Base-by-base conservation (phyloP, 2,888 invertebrate genomes). In the Eueremaeus valkanovi region DNA sequence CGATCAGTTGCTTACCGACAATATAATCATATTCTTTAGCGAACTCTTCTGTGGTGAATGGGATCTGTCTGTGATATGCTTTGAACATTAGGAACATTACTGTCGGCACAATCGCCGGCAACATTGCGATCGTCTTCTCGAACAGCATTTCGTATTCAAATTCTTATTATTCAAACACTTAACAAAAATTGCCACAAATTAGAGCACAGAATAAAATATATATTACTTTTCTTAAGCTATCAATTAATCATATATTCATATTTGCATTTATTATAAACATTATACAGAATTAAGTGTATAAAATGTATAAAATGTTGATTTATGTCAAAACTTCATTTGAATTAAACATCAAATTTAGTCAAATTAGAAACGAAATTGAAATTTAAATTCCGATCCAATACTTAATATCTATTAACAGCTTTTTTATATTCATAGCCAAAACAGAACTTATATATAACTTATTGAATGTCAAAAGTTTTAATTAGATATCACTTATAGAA, bases 11-110 rank as follows among this genome's bases (percentile, higher is more conserved):
- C 81, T 81, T 73, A 81, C 81, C 81, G 16, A 81, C 78, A 80
- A 94, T 91, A 81, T 93, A 94, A 83, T 94, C 81, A 76, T 82
- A 82, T 24, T 79, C 79, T 13, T 73, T 58, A 51, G 77, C 73
- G 27, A 79, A 76, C 11, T n/a, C 18, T 66, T 77, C 77, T 18
- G 74, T 74, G 16, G 77, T 74, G 73, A 77, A 77, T 29, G 76
- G 76, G 8, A 63, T 51, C n/a, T 73, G 16, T 18, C 73, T 16
- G 24, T 73, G 75, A 27, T 42, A 29, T 21, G 24, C 42, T n/a
- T 74, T 66, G n/a, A 73, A 36, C 63, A 49, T 42, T 6, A 77
- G 55, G 40, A 75, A 76, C 36, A 77, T 58, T 3, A 75, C 29
- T 6, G 45, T 49, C 11, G 77, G 77, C 36, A 77, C 70, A 18